These are phyloP conservation scores for Noctua fimbriata DNA, from an alignment of 2,888 invertebrate genomes.

Conservation along the genomic window DNA sequence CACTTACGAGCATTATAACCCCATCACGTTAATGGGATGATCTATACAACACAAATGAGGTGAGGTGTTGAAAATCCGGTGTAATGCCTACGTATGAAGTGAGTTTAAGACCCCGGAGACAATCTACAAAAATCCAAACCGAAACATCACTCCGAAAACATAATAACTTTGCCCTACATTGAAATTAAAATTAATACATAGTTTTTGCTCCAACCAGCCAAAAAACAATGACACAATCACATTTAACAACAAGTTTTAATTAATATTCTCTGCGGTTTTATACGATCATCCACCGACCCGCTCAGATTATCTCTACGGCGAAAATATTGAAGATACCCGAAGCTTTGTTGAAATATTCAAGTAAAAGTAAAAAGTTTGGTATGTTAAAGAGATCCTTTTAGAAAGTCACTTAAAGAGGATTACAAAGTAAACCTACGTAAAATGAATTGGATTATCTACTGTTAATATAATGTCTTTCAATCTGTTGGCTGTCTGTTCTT, in stretches of 20 bases:
- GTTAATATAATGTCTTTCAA: conserved; percentile 9
- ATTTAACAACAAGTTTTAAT: conserved; percentile 36
- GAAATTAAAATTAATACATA: neutral
- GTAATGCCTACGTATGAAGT: neutral
- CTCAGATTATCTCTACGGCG: conserved; percentile 7
- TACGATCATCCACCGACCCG: conserved; percentile 5
- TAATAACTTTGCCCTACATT: too few relatives aligned
- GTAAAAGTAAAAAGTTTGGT: conserved; percentile 38
- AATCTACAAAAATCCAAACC: neutral
- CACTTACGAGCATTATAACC: neutral
- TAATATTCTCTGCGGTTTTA: conserved; percentile 29
- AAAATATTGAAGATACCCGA: conserved; percentile 16
- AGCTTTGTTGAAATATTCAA: conserved; percentile 17
- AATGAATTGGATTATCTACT: conserved; percentile 27
- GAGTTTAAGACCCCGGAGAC: too few relatives aligned
- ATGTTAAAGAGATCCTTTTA: conserved; percentile 30
- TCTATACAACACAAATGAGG: neutral
- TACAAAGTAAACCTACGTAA: conserved; percentile 26
- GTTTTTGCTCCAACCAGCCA: conserved; percentile 9
- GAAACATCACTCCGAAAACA: neutral
- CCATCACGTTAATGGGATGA: neutral
- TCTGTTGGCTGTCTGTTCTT: neutral
- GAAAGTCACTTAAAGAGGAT: conserved; percentile 32
- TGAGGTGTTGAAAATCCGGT: neutral
- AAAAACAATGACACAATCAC: neutral